A percentile compares a stretch with the other conserved stretches of the same genome.
phyloP scores from a whole-genome alignment of 2,888 invertebrate genomes.

The Drosophila fungiperda region DNA sequence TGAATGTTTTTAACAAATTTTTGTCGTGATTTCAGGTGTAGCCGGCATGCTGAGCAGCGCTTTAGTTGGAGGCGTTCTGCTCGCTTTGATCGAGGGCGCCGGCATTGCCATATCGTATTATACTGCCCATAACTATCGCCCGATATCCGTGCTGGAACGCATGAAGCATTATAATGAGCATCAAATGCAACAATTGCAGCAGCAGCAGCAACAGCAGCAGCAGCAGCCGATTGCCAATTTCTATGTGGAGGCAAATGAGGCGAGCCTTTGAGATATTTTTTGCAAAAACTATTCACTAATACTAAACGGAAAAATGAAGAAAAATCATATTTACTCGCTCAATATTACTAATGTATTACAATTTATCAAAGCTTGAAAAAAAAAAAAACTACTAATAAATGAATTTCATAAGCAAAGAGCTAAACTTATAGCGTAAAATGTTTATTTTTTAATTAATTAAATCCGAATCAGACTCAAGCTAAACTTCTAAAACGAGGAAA shows the following conservation, averaged over 20 bases:
- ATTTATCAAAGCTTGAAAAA: too few species aligned
- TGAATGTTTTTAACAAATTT: neutral
- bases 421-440: too few species aligned
- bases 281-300: neutral
- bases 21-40: slow-evolving; percentile 30
- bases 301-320: neutral
- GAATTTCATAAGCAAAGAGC: too few species aligned
- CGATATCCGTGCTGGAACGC: slow-evolving; percentile 55
- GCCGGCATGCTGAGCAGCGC: slow-evolving; percentile 64
- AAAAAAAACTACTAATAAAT: too few species aligned
- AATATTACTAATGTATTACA: neutral
- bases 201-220: slow-evolving; percentile 28
- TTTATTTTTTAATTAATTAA: neutral
- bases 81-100: slow-evolving; percentile 65
- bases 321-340: neutral
- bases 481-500: neutral
- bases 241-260: slow-evolving; percentile 30
- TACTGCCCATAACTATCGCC: slow-evolving; percentile 58
- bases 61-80: slow-evolving; percentile 57
- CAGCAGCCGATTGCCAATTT: slow-evolving; percentile 27
- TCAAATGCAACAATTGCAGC: slow-evolving; percentile 30
- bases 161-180: slow-evolving; percentile 46
- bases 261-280: slow-evolving; percentile 8
- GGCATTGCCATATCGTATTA: slow-evolving; percentile 56
- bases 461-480: neutral